Base-by-base conservation (phyloP, 2,888 invertebrate species). In the Drosophila helvetica region DNA sequence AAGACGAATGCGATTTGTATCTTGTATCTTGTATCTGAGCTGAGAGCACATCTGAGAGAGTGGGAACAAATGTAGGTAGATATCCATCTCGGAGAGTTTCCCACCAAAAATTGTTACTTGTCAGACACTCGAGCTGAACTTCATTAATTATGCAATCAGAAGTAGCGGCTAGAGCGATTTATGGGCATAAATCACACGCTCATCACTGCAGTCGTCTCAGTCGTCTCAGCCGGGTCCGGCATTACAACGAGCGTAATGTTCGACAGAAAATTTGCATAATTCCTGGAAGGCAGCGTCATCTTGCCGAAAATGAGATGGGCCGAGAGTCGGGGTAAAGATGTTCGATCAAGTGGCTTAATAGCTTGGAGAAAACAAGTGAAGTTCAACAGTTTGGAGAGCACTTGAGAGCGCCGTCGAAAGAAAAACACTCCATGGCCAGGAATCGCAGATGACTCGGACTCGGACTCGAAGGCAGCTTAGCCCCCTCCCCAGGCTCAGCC, bases 351-450 rank as follows among this genome's bases (percentile, higher is more conserved):
- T 88, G 88, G 86, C 88, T 86, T 88, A 88, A 88, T 86, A 88
- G 88, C 84, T 66, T 88, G 86, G 88, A 83, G 87, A 85, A 86
- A 88, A 85, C 85, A 86, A 86, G 85, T 86, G 78, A 86, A 88
- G 88, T 84, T 86, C 86, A 86, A 82, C 87, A 88, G 86, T 82
- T 88, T 86, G 80, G 75, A 88, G 86, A 84, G 79, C 86, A 88
- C 86, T 86, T 77, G 77, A 84, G 63, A 68, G 64, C 79, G 70
- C 65, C 75, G 77, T 74, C 82, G 70, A 81, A 85, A 75, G 82
- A 80, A 66, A 87, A 87, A 88, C 86, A 85, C 84, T 85, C 74
- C 74, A 86, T 45, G 51, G 51, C 60, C 45, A 74, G 78, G 65
- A 80, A 65, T 73, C 66, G 56, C 46, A 69, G 61, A 57, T 57